These are phyloP conservation scores for Azemiops feae DNA, from an alignment of 2,113 vertebrate genomes.

Conservation along the genomic window DNA sequence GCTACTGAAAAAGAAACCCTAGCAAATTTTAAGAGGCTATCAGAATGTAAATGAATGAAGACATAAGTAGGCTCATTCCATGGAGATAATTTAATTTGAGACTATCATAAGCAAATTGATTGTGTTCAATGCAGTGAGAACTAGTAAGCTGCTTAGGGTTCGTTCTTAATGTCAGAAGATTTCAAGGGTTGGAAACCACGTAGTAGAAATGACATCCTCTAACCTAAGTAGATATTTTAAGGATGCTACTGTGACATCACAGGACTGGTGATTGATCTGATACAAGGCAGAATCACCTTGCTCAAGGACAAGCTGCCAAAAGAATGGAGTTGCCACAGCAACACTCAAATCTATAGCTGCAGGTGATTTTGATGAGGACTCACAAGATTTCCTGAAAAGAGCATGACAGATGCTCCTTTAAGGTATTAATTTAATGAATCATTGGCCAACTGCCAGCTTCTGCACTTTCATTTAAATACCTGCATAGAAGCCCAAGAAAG, in stretches of 20 bases:
- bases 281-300: not conserved
- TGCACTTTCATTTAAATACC: not conserved
- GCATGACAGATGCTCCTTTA: not conserved
- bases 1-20: not conserved
- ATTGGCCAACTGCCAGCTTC: not conserved
- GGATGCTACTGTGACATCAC: not conserved
- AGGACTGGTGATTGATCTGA: not conserved
- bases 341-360: not conserved
- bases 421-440: not conserved
- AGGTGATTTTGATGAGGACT: not conserved
- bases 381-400: not conserved
- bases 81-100: conserved; percentile 20
- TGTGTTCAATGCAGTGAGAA: not conserved
- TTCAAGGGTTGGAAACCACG: not conserved
- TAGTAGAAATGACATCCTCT: not conserved
- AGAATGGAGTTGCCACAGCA: not conserved
- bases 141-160: not conserved
- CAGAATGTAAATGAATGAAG: conserved; percentile 17
- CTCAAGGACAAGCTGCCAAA: not conserved
- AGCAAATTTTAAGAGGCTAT: conserved; percentile 2
- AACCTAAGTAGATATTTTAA: not conserved
- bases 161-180: not conserved
- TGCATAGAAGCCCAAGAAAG: not conserved
- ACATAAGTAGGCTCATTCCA: not conserved
- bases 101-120: conserved; percentile 13